A percentile compares a stretch with the other conserved stretches of the same genome.
phyloP scores from a whole-genome alignment of 2,113 vertebrate species.

The Ochotona princeps region DNA sequence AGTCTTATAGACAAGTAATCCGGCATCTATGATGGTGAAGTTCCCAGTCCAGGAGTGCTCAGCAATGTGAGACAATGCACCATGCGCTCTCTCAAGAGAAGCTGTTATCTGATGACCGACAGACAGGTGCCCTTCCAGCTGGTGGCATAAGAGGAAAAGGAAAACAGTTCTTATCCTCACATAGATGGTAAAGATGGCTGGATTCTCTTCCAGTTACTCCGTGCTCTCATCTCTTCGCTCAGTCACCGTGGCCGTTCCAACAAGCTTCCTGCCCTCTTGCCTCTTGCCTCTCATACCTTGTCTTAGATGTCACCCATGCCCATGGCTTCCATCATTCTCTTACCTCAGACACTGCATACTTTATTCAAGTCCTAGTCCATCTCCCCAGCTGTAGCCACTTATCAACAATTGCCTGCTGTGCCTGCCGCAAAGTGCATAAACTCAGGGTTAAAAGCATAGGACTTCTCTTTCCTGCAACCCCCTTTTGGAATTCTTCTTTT shows the following conservation, averaged over 20 bases:
- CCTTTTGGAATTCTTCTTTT: background rate
- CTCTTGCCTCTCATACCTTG: background rate
- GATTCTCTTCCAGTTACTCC: background rate
- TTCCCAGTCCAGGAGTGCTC: background rate
- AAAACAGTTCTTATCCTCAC: background rate
- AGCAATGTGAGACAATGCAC: background rate
- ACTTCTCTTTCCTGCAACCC: background rate
- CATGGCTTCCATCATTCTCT: no score
- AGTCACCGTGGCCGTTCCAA: background rate
- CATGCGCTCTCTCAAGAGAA: background rate
- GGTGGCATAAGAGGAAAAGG: background rate
- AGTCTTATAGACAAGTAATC: background rate
- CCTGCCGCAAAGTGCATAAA: background rate
- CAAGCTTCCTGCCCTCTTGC: background rate
- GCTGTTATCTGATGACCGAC: background rate
- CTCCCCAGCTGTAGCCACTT: background rate
- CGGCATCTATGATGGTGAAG: background rate
- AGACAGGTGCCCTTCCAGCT: background rate
- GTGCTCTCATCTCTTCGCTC: background rate
- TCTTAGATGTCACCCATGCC: background rate
- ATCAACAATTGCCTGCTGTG: background rate
- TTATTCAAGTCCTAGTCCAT: background rate
- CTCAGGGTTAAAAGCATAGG: background rate
- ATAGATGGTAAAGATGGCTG: background rate
- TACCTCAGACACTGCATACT: background rate